Conservation (phyloP, 1,140 invertebrate species). For the Neodiprion pinetum region DNA sequence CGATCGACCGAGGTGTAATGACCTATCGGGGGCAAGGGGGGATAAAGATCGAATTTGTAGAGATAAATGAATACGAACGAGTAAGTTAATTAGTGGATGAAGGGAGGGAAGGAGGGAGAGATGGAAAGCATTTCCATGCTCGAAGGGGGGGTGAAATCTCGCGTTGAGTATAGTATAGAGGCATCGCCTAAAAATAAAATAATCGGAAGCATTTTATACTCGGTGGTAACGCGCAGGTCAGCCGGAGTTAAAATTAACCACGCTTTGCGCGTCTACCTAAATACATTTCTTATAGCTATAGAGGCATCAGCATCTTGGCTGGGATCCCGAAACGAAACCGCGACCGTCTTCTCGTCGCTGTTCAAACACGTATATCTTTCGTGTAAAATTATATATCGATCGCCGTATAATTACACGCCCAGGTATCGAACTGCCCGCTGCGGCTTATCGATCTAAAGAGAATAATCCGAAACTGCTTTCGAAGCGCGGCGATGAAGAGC, state of each 20-base stretch:
- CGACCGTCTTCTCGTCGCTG: neutral
- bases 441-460: too few relatives aligned
- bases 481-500: constrained; percentile 34
- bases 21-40: neutral
- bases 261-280: constrained; percentile 58
- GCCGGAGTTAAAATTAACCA: constrained; percentile 58
- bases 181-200: constrained; percentile 58
- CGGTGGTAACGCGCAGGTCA: constrained; percentile 52
- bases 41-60: too few relatives aligned
- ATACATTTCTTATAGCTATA: constrained; percentile 53
- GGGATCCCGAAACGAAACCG: constrained; percentile 37
- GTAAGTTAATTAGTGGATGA: too few relatives aligned
- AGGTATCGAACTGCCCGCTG: too few relatives aligned
- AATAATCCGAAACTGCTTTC: constrained; percentile 21
- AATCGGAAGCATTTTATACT: constrained; percentile 58
- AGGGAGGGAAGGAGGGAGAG: too few relatives aligned
- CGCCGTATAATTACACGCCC: constrained; percentile 17
- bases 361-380: neutral
- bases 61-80: too few relatives aligned
- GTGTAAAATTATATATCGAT: constrained; percentile 23
- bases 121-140: neutral
- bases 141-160: too few relatives aligned
- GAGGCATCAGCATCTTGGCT: constrained; percentile 41
- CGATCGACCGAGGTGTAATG: neutral
- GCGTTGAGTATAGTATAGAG: neutral